Evolutionary conservation across 2,888 invertebrate genomes (phyloP).

Genomic region (Cataglyphis albicans): DNA sequence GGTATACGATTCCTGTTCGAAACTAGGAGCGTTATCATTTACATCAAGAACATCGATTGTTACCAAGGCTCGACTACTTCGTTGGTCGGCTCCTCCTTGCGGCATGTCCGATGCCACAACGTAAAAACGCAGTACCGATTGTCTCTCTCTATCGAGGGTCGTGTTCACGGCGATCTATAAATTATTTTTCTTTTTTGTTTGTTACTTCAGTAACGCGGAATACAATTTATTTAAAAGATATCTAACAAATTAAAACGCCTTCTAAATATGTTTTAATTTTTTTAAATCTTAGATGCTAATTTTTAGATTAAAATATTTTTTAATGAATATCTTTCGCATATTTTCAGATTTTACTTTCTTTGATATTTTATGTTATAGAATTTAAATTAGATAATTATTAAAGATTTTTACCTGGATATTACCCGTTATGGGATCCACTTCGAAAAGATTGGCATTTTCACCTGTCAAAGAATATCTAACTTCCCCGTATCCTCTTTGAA

Average conservation of each 20-base stretch:
- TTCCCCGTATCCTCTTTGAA: constrained; percentile 89
- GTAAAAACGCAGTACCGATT: constrained; percentile 90
- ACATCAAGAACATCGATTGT: constrained; percentile 91
- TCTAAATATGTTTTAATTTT: neutral
- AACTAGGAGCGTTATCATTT: constrained; percentile 92
- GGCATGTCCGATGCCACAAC: constrained; percentile 93
- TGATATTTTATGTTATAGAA: neutral
- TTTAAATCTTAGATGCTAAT: constrained; percentile 5
- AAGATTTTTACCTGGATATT: constrained; percentile 87
- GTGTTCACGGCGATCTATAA: constrained; percentile 88
- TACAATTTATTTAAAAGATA: neutral
- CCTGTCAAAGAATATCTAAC: constrained; percentile 91
- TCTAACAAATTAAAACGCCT: neutral
- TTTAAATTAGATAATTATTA: neutral
- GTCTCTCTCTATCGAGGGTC: constrained; percentile 91
- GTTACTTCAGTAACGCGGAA: neutral
- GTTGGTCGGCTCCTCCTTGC: constrained; percentile 89
- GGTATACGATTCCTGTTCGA: constrained; percentile 89
- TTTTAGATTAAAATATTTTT: neutral
- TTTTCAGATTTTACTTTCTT: neutral
- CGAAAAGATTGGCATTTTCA: constrained; percentile 91
- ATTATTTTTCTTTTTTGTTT: neutral
- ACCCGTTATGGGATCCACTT: constrained; percentile 90
- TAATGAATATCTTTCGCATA: neutral
- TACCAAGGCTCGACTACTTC: constrained; percentile 89